phyloP scores from a whole-genome alignment of 2,113 vertebrate species.

The Equus quagga region DNA sequence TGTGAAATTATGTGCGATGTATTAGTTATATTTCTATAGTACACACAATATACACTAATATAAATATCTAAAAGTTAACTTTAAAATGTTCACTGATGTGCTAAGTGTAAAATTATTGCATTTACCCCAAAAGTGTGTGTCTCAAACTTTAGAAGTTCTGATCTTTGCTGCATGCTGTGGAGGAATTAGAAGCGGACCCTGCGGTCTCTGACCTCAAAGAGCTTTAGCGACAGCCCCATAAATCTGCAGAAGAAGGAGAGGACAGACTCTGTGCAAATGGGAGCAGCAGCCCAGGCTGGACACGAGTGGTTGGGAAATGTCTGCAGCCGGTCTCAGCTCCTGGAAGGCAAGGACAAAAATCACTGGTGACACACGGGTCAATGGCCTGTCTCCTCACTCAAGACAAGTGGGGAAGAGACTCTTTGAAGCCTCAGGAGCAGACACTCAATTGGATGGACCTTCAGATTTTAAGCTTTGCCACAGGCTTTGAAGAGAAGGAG shows the following conservation, averaged over 20 bases:
- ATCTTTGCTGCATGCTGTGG: not conserved
- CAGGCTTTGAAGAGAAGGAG: not conserved
- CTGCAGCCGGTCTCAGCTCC: not conserved
- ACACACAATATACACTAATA: not conserved
- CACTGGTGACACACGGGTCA: not conserved
- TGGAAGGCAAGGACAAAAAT: not conserved
- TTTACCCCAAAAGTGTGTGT: not conserved
- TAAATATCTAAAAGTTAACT: slow-evolving; percentile 18
- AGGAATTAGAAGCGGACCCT: not conserved
- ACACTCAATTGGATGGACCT: not conserved
- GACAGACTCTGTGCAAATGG: not conserved
- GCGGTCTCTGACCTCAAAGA: not conserved
- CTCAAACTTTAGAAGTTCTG: not conserved
- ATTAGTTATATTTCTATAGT: slow-evolving; percentile 7
- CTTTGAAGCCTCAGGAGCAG: not conserved
- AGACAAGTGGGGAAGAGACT: not conserved
- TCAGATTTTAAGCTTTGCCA: not conserved
- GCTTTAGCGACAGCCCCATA: not conserved
- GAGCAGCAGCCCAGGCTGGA: not conserved
- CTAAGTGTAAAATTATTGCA: not conserved
- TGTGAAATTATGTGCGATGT: not conserved
- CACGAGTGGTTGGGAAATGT: not conserved
- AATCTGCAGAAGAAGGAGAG: not conserved
- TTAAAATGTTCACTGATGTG: not conserved
- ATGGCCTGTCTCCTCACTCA: not conserved